phyloP scores from a whole-genome alignment of 1,140 invertebrate genomes.

The Diachasmimorpha longicaudata region DNA sequence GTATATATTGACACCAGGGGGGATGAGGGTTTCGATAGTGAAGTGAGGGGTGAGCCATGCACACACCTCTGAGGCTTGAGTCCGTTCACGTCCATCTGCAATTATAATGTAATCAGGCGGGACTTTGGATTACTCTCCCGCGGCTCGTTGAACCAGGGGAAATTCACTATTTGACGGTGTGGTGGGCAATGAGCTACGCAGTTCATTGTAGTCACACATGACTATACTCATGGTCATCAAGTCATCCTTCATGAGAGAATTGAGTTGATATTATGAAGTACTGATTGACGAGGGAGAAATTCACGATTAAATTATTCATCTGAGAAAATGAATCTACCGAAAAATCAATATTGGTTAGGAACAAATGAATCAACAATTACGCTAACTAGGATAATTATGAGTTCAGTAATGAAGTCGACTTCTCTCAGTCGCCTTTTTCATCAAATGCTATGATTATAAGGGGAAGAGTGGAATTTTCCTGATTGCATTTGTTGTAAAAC shows the following conservation, averaged over 20 bases:
- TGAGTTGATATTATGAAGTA: not conserved
- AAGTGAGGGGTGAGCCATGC: not conserved
- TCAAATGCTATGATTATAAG: no score
- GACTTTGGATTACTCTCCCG: conserved; percentile 32
- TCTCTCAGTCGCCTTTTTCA: no score
- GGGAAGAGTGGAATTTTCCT: no score
- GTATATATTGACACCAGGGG: not conserved
- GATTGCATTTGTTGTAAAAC: no score
- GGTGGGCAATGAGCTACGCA: conserved; percentile 14
- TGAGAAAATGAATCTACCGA: no score
- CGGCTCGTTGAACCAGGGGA: conserved; percentile 16
- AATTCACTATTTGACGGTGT: conserved; percentile 18
- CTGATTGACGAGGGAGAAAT: not conserved
- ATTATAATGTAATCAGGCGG: conserved; percentile 37
- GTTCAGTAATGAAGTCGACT: no score
- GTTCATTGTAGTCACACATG: not conserved
- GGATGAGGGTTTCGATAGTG: not conserved
- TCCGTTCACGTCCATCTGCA: conserved; percentile 31
- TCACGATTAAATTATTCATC: no score
- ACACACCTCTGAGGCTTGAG: not conserved
- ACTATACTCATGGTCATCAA: not conserved
- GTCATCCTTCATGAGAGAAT: not conserved
- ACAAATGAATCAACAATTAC: no score
- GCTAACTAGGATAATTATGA: no score
- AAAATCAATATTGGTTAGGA: no score